phyloP scores from a whole-genome alignment of 1,140 invertebrate genomes.

The Pentalonia nigronervosa region DNA sequence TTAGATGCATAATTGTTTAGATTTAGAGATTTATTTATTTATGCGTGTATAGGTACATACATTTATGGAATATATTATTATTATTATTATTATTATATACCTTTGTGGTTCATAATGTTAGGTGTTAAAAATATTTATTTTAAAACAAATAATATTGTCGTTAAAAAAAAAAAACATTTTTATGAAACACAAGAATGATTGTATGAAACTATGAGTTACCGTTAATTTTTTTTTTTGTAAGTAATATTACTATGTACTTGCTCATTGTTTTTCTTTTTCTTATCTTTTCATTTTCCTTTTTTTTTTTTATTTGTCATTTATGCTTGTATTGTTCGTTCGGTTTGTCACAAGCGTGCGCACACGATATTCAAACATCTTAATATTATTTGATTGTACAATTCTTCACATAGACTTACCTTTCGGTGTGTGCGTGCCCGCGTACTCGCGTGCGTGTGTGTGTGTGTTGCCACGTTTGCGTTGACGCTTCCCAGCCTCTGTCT shows the following conservation, averaged over 20 bases:
- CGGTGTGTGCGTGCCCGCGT: constrained; percentile 5
- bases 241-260: constrained; percentile 57
- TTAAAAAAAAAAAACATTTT: constrained; percentile 44
- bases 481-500: constrained; percentile 13
- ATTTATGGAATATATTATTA: constrained; percentile 51
- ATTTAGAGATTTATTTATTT: constrained; percentile 56
- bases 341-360: constrained; percentile 24
- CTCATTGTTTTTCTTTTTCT: constrained; percentile 56
- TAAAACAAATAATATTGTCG: constrained; percentile 47
- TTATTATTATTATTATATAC: constrained; percentile 55
- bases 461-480: background rate
- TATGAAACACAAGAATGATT: constrained; percentile 55
- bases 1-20: constrained; percentile 51
- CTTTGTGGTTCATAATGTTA: constrained; percentile 58
- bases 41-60: constrained; percentile 47
- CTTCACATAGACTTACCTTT: background rate
- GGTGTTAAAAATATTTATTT: constrained; percentile 55
- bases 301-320: constrained; percentile 25
- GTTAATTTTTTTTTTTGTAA: constrained; percentile 56
- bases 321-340: constrained; percentile 37
- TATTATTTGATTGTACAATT: background rate
- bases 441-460: constrained; percentile 33
- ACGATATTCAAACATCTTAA: constrained; percentile 19
- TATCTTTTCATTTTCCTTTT: constrained; percentile 27
- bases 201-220: constrained; percentile 57